A percentile compares a stretch with the other conserved stretches of the same genome.
Conservation (phyloP, 2,113 vertebrate genomes). For the Dasyprocta punctata region DNA sequence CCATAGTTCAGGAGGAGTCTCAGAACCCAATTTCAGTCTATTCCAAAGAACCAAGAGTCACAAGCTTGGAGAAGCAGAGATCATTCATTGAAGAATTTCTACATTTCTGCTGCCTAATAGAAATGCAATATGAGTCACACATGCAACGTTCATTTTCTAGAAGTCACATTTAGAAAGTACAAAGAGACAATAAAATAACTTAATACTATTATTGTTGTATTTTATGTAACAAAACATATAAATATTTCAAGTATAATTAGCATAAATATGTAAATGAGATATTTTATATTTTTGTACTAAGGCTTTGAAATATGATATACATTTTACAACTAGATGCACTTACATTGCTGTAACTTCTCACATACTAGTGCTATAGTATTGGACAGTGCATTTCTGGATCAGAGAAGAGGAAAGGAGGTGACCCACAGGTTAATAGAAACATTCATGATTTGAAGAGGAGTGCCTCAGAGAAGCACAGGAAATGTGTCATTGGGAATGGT, state of each 20-base stretch:
- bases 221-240: not conserved
- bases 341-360: not conserved
- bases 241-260: not conserved
- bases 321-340: not conserved
- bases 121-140: not conserved
- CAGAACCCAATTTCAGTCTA: not conserved
- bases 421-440: not conserved
- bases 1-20: not conserved
- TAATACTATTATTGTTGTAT: not conserved
- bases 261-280: not conserved
- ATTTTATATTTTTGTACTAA: not conserved
- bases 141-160: not conserved
- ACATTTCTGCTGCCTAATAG: too few species aligned
- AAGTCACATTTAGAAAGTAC: not conserved
- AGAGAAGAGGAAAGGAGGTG: not conserved
- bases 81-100: not conserved
- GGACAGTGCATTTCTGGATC: too few species aligned
- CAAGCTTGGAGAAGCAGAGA: not conserved
- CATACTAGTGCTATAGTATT: not conserved
- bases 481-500: not conserved
- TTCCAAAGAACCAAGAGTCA: not conserved
- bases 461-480: not conserved
- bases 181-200: not conserved
- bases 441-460: not conserved
- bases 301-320: not conserved